Conservation (phyloP, 2,888 invertebrate species). For the Charanyca ferruginea region DNA sequence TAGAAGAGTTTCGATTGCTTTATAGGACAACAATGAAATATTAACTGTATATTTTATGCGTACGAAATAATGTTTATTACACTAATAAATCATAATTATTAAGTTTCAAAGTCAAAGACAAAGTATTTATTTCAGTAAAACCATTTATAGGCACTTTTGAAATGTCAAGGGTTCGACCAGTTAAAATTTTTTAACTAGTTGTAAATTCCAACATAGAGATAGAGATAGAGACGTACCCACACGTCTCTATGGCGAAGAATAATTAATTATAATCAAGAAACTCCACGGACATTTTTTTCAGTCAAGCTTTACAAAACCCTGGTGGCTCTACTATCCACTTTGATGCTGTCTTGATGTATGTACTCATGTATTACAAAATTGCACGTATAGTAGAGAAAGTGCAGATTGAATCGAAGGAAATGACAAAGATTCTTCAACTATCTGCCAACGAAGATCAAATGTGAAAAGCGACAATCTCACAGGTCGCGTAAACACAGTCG, state of each 20-base stretch:
- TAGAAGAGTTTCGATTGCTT: constrained; percentile 17
- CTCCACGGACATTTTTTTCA: too few species aligned
- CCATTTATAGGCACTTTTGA: too few species aligned
- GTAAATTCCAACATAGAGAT: too few species aligned
- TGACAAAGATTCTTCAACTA: constrained; percentile 58
- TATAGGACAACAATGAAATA: background rate
- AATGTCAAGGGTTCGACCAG: too few species aligned
- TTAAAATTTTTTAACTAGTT: too few species aligned
- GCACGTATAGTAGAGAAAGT: constrained; percentile 53
- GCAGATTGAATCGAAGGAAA: constrained; percentile 55
- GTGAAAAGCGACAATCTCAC: constrained; percentile 53
- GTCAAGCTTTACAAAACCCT: too few species aligned
- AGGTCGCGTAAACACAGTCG: constrained; percentile 23
- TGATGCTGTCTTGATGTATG: background rate
- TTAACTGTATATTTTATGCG: background rate
- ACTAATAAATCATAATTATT: constrained; percentile 20
- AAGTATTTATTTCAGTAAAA: too few species aligned
- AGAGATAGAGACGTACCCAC: too few species aligned
- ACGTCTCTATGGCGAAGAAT: too few species aligned
- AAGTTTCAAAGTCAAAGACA: too few species aligned
- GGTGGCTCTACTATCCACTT: too few species aligned
- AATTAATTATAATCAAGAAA: too few species aligned
- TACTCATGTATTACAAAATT: constrained; percentile 36
- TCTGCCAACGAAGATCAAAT: constrained; percentile 55
- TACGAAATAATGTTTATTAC: constrained; percentile 7